These are phyloP conservation scores for Rhysida immarginata DNA, from an alignment of 1,140 invertebrate genomes.

Conservation along the genomic window DNA sequence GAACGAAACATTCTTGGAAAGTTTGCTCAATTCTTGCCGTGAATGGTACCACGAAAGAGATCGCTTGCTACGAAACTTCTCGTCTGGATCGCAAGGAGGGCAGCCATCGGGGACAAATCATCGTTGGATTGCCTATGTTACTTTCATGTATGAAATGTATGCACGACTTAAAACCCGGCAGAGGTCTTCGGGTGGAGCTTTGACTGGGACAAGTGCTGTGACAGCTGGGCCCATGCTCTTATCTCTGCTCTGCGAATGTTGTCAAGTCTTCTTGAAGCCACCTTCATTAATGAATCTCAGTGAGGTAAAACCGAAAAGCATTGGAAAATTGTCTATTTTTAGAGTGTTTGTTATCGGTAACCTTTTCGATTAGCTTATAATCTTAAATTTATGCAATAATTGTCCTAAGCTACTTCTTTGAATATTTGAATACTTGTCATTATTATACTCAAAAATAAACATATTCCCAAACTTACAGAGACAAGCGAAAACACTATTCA, in stretches of 20 bases:
- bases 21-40: constrained; percentile 68
- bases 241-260: constrained; percentile 64
- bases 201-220: constrained; percentile 39
- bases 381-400: too few relatives aligned
- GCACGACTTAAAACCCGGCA: constrained; percentile 42
- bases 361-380: too few relatives aligned
- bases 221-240: constrained; percentile 46
- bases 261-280: constrained; percentile 59
- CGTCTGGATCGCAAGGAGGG: constrained; percentile 6
- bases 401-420: too few relatives aligned
- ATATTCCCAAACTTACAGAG: too few relatives aligned
- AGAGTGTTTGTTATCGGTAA: neutral
- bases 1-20: constrained; percentile 73
- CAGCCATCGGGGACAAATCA: neutral
- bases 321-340: too few relatives aligned
- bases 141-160: constrained; percentile 75
- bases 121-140: constrained; percentile 65
- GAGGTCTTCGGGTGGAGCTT: constrained; percentile 9
- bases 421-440: too few relatives aligned
- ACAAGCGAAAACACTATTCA: too few relatives aligned
- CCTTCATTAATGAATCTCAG: constrained; percentile 53
- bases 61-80: constrained; percentile 20
- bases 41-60: constrained; percentile 76
- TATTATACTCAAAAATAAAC: too few relatives aligned
- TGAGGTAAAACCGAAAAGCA: constrained; percentile 45